phyloP scores from a whole-genome alignment of 2,888 invertebrate genomes.

The Allophyes oxyacanthae region DNA sequence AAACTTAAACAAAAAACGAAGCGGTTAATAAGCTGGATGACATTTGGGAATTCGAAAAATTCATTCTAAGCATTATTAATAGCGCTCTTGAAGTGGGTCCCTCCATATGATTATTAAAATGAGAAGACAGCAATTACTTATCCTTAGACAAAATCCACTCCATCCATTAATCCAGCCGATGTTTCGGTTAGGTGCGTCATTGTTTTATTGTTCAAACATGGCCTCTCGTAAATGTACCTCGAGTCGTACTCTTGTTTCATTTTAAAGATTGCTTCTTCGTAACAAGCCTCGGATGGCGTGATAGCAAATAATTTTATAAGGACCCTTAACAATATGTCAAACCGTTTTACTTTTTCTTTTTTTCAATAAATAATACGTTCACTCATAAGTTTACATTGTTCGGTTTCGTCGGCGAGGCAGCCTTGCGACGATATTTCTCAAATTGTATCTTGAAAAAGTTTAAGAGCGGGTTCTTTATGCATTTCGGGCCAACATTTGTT shows the following conservation, averaged over 20 bases:
- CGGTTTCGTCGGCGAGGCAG: slow-evolving; percentile 77
- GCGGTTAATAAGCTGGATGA: slow-evolving; percentile 89
- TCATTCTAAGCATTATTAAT: slow-evolving; percentile 87
- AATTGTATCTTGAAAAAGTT: slow-evolving; percentile 77
- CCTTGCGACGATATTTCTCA: slow-evolving; percentile 82
- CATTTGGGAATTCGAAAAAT: slow-evolving; percentile 89
- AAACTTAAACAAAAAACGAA: slow-evolving; percentile 86
- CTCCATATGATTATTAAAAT: slow-evolving; percentile 80
- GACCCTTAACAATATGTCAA: slow-evolving; percentile 87
- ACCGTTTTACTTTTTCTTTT: slow-evolving; percentile 79
- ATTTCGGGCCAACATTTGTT: slow-evolving; percentile 85
- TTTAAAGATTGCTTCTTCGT: slow-evolving; percentile 78
- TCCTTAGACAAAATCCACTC: slow-evolving; percentile 73
- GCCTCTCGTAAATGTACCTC: slow-evolving; percentile 68
- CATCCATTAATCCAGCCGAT: slow-evolving; percentile 65
- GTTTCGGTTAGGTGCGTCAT: slow-evolving; percentile 64
- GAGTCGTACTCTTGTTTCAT: slow-evolving; percentile 71
- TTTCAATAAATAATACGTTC: slow-evolving; percentile 86
- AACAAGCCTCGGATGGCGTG: slow-evolving; percentile 83
- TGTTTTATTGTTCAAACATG: slow-evolving; percentile 70
- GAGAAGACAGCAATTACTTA: slow-evolving; percentile 79
- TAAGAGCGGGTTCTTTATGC: slow-evolving; percentile 86
- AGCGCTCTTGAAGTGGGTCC: slow-evolving; percentile 80
- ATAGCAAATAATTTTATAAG: slow-evolving; percentile 89
- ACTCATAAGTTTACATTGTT: slow-evolving; percentile 87